phyloP scores from a whole-genome alignment of 2,113 vertebrate genomes.

The Zapornia atra region DNA sequence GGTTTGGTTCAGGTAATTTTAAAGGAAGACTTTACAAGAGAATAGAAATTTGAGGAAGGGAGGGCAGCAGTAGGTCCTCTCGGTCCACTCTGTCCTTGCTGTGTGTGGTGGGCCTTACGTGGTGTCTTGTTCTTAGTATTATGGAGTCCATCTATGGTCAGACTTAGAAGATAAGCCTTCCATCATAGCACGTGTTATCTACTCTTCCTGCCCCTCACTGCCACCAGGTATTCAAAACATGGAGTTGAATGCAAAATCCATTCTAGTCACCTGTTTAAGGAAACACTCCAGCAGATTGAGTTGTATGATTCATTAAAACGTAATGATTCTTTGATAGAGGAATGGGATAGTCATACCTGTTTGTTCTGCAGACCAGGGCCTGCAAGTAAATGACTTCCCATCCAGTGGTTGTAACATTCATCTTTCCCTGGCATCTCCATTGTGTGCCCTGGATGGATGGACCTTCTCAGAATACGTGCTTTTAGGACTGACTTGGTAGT shows the following conservation, averaged over 20 bases:
- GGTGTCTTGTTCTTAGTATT: no score
- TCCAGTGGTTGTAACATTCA: neutral
- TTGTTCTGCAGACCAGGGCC: neutral
- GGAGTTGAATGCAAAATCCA: neutral
- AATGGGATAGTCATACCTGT: neutral
- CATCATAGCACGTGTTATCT: rapidly evolving
- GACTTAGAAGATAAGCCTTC: neutral
- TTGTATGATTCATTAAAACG: neutral
- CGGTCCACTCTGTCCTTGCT: neutral
- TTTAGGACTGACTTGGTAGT: neutral
- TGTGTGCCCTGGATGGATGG: neutral
- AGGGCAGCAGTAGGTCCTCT: neutral
- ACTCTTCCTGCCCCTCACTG: neutral
- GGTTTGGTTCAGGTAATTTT: neutral
- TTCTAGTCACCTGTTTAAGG: neutral
- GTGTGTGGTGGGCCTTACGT: neutral
- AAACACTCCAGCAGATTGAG: neutral
- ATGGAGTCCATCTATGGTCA: rapidly evolving
- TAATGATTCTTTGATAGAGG: neutral
- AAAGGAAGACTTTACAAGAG: neutral
- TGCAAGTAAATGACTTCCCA: neutral
- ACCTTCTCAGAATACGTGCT: neutral
- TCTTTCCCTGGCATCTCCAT: neutral
- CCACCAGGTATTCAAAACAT: neutral
- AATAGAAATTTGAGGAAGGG: neutral